Conservation (phyloP, 2,113 vertebrate genomes). For the Epinephelus fuscoguttatus region DNA sequence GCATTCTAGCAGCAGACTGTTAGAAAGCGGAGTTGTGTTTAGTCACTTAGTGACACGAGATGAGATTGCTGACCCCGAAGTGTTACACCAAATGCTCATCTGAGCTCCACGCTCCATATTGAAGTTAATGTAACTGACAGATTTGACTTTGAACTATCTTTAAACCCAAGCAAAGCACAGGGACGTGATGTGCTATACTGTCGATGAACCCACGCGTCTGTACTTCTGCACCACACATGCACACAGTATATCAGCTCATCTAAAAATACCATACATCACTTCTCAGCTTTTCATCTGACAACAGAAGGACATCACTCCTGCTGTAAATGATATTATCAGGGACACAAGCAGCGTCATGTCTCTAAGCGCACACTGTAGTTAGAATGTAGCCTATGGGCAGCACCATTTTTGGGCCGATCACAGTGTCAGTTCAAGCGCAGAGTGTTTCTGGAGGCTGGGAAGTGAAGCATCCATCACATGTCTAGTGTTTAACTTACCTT, state of each 20-base stretch:
- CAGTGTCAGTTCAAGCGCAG: conserved; percentile 2
- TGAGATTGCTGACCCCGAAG: conserved; percentile 66
- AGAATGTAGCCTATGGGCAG: conserved; percentile 5
- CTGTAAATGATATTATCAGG: conserved; percentile 1
- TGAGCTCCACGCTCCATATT: conserved; percentile 6
- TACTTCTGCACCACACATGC: not conserved
- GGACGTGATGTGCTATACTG: not conserved
- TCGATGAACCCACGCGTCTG: not conserved
- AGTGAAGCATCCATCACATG: not conserved
- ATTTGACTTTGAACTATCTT: conserved; percentile 44
- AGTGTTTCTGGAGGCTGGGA: not conserved
- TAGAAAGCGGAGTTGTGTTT: conserved; percentile 5
- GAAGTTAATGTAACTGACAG: conserved; percentile 37
- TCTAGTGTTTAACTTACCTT: conserved; percentile 89
- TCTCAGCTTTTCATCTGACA: conserved; percentile 22
- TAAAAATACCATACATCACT: conserved; percentile 9
- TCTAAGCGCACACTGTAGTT: not conserved
- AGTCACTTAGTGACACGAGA: conserved; percentile 46
- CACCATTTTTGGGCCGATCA: not conserved
- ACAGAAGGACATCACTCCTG: not conserved
- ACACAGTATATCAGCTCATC: not conserved
- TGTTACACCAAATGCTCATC: conserved; percentile 51
- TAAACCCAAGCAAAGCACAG: conserved; percentile 19
- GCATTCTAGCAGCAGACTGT: conserved; percentile 9
- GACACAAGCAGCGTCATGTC: conserved; percentile 30